Evolutionary conservation across 2,888 invertebrate genomes (phyloP).

Genomic region (Koerneria pararmatus): DNA sequence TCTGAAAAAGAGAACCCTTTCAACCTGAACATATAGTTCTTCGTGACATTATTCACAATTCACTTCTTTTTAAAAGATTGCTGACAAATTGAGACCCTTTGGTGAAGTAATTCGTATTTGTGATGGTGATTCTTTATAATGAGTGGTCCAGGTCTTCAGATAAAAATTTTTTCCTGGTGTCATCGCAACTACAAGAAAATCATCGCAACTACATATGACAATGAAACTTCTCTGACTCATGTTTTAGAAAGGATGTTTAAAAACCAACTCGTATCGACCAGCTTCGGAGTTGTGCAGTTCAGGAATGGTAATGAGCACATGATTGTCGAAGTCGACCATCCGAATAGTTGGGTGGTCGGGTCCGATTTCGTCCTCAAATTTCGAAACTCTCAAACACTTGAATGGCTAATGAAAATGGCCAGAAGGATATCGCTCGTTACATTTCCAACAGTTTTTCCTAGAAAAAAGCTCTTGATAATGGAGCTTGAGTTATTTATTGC

Average conservation of each 20-base stretch:
- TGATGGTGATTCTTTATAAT: too few species aligned
- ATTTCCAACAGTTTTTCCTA: too few species aligned
- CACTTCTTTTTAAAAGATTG: too few species aligned
- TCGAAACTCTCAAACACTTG: background rate
- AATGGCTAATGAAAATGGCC: background rate
- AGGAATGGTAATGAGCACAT: slow-evolving; percentile 88
- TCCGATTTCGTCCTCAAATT: slow-evolving; percentile 65
- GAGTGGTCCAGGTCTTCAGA: background rate
- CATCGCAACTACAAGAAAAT: background rate
- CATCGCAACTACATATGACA: too few species aligned
- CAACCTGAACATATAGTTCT: background rate
- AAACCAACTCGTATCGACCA: slow-evolving; percentile 64
- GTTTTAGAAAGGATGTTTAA: background rate
- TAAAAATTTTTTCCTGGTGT: background rate
- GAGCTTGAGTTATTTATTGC: background rate
- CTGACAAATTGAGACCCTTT: too few species aligned
- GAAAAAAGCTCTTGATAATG: too few species aligned
- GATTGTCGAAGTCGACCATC: slow-evolving; percentile 83
- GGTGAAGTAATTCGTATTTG: too few species aligned
- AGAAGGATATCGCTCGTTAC: background rate
- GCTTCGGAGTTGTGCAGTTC: slow-evolving; percentile 84
- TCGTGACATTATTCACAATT: too few species aligned
- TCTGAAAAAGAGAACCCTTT: background rate
- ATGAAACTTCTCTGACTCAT: too few species aligned
- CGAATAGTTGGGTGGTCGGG: slow-evolving; percentile 60